These are phyloP conservation scores for Drosophila watanabei DNA, from an alignment of 1,140 invertebrate species.

Conservation along the genomic window DNA sequence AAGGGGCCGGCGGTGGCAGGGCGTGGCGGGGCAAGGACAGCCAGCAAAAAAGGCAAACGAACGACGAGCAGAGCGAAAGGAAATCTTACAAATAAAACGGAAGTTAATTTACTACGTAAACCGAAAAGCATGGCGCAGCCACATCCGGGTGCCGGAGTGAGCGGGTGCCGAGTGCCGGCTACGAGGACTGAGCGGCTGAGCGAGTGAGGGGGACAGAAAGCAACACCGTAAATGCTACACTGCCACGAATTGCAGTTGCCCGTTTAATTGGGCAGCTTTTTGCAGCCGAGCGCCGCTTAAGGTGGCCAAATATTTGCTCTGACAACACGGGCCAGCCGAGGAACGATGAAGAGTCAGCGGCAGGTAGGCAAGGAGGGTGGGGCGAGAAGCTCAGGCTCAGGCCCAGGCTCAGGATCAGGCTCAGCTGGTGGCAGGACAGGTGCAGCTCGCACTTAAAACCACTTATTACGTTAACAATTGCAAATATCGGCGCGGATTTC, in stretches of 20 bases:
- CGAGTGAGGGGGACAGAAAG: constrained; percentile 10
- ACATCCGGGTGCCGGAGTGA: constrained; percentile 62
- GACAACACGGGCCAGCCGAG: constrained; percentile 57
- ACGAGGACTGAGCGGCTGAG: background rate
- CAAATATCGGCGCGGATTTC: constrained; percentile 74
- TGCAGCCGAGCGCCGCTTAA: constrained; percentile 66
- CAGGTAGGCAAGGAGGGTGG: background rate
- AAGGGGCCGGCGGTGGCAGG: background rate
- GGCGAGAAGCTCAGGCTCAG: background rate
- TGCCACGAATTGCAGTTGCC: constrained; percentile 66
- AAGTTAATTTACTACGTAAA: constrained; percentile 85
- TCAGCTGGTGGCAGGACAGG: constrained; percentile 38
- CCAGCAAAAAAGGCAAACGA: constrained; percentile 63
- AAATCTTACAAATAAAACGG: constrained; percentile 85
- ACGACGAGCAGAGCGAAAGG: constrained; percentile 76
- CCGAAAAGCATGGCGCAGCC: constrained; percentile 82
- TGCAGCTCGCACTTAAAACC: constrained; percentile 75
- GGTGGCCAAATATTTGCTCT: constrained; percentile 78
- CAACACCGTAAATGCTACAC: constrained; percentile 46
- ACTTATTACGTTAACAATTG: constrained; percentile 83
- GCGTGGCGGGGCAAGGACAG: constrained; percentile 35
- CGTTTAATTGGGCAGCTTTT: constrained; percentile 81
- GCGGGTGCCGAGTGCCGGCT: background rate
- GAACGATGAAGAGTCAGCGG: constrained; percentile 12
- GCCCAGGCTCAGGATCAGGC: background rate